phyloP scores from a whole-genome alignment of 1,140 invertebrate species.

The Dysdera silvatica region DNA sequence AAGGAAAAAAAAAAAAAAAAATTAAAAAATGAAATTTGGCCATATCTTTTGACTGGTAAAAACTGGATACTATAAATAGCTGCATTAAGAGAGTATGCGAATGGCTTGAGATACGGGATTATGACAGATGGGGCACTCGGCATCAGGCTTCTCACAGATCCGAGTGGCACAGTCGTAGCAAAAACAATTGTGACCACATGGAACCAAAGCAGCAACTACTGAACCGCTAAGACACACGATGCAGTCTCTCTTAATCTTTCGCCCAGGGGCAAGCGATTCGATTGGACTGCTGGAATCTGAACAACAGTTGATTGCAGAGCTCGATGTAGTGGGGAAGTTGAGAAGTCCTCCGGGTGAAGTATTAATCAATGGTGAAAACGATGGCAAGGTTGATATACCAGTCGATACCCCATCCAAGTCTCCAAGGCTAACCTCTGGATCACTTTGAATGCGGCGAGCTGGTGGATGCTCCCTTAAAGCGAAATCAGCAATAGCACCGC shows the following conservation, averaged over 20 bases:
- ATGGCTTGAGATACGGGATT: slow-evolving; percentile 73
- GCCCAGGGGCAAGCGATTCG: slow-evolving; percentile 15
- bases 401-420: too few species aligned
- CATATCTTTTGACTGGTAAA: too few species aligned
- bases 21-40: too few species aligned
- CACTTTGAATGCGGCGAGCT: slow-evolving; percentile 43
- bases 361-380: slow-evolving; percentile 20
- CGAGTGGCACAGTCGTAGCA: slow-evolving; percentile 83
- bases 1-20: too few species aligned
- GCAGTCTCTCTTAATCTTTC: slow-evolving; percentile 58
- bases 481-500: slow-evolving; percentile 26
- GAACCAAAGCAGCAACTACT: slow-evolving; percentile 77
- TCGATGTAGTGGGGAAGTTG: neutral
- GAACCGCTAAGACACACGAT: slow-evolving; percentile 75
- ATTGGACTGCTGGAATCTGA: slow-evolving; percentile 6
- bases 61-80: too few species aligned
- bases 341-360: neutral
- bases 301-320: neutral
- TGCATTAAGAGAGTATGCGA: too few species aligned
- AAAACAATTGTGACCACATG: slow-evolving; percentile 89
- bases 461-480: slow-evolving; percentile 38
- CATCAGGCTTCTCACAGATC: slow-evolving; percentile 54
- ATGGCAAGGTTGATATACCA: too few species aligned
- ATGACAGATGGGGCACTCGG: slow-evolving; percentile 63
- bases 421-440: too few species aligned